phyloP scores from a whole-genome alignment of 2,797 vertebrate genomes.

The Kryptolebias ocellatus region DNA sequence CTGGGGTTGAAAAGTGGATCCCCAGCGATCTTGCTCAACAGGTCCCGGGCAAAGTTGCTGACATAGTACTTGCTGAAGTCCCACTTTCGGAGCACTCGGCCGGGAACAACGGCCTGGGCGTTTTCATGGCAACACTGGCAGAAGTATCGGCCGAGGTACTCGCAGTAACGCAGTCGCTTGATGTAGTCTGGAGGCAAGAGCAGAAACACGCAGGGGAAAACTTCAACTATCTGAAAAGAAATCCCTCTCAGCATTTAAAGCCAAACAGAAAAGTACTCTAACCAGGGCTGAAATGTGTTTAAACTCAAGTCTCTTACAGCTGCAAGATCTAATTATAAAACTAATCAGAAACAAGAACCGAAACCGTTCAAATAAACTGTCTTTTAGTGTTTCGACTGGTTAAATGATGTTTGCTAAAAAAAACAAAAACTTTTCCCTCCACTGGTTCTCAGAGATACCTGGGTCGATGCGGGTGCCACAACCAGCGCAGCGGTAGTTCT shows the following conservation, averaged over 20 bases:
- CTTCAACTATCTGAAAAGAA: not conserved
- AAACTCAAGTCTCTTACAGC: not conserved
- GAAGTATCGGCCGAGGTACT: conserved; percentile 97
- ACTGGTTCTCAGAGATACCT: conserved; percentile 74
- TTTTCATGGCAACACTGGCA: conserved; percentile 99
- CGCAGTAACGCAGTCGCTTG: conserved; percentile 95
- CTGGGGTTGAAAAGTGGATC: conserved; percentile 95
- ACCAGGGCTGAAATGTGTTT: too few species aligned
- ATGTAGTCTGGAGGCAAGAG: conserved; percentile 87
- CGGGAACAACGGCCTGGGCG: conserved; percentile 89
- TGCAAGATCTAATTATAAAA: conserved; percentile 2
- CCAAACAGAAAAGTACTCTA: too few species aligned
- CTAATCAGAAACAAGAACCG: not conserved
- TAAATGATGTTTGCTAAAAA: not conserved
- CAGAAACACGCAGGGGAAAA: not conserved
- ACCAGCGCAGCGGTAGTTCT: conserved; percentile 97
- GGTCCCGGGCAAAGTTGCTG: conserved; percentile 97
- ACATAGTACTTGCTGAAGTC: conserved; percentile 96
- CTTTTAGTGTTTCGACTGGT: not conserved
- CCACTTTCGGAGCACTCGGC: conserved; percentile 93
- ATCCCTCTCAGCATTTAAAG: too few species aligned
- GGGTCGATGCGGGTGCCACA: conserved; percentile 95
- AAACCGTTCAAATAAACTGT: too few species aligned
- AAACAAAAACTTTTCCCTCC: too few species aligned
- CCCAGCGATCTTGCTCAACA: conserved; percentile 93